A percentile compares a stretch with the other conserved stretches of the same genome.
Evolutionary conservation across 2,797 vertebrate species (phyloP).

Genomic region (Cyprinodon diabolis): DNA sequence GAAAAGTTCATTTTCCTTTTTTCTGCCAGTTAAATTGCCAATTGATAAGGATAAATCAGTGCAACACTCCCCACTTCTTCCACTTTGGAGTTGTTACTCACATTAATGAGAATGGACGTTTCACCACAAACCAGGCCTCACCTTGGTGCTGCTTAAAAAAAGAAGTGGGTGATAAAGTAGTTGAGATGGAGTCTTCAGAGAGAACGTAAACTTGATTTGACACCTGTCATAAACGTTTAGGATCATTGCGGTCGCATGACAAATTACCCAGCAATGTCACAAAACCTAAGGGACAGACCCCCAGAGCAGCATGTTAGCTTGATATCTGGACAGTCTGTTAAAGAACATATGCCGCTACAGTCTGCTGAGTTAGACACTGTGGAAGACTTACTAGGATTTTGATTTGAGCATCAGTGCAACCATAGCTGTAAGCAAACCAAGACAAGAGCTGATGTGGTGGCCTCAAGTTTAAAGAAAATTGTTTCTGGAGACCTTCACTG

Average conservation of each 20-base stretch:
- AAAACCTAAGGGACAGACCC: constrained; percentile 55
- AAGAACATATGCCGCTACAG: constrained; percentile 49
- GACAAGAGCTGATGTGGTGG: neutral
- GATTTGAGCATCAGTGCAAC: constrained; percentile 4
- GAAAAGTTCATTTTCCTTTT: constrained; percentile 13
- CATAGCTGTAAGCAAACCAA: neutral
- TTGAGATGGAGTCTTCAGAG: constrained; percentile 69
- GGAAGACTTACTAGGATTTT: constrained; percentile 17
- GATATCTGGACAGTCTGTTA: constrained; percentile 31
- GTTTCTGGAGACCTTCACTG: constrained; percentile 7
- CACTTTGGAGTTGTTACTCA: constrained; percentile 64
- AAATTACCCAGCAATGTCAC: constrained; percentile 68
- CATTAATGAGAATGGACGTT: constrained; percentile 63
- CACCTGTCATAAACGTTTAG: constrained; percentile 76
- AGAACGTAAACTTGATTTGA: constrained; percentile 72
- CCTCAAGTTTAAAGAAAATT: constrained; percentile 11
- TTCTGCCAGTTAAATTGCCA: constrained; percentile 33
- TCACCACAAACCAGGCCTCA: constrained; percentile 51
- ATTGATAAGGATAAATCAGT: constrained; percentile 33
- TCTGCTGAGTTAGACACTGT: constrained; percentile 17
- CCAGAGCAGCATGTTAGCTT: constrained; percentile 40
- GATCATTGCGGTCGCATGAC: constrained; percentile 60
- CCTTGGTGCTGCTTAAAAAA: constrained; percentile 49
- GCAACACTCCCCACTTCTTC: constrained; percentile 32
- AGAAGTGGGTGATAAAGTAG: constrained; percentile 66